A percentile compares a stretch with the other conserved stretches of the same genome.
Evolutionary conservation across 1,140 invertebrate genomes (phyloP).

Genomic region (Agrilus planipennis): DNA sequence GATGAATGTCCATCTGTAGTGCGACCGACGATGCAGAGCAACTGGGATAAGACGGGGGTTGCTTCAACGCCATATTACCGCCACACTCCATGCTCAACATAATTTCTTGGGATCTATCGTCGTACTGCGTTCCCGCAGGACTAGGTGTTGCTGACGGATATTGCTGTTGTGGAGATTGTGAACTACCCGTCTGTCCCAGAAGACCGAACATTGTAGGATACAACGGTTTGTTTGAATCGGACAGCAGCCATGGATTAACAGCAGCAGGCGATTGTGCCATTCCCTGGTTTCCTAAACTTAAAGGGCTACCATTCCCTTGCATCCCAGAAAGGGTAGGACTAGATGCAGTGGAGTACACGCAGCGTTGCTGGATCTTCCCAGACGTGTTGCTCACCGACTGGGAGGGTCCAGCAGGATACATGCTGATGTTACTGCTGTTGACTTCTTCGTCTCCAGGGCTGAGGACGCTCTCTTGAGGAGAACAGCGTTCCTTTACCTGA

Average conservation of each 20-base stretch:
- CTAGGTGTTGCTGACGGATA: constrained; percentile 42
- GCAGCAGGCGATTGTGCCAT: constrained; percentile 30
- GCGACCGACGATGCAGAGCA: constrained; percentile 25
- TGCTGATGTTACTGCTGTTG: constrained; percentile 51
- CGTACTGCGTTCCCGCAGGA: constrained; percentile 39
- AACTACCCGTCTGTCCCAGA: constrained; percentile 33
- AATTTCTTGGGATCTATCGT: constrained; percentile 43
- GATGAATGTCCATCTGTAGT: constrained; percentile 31
- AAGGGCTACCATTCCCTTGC: constrained; percentile 22
- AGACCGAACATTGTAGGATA: constrained; percentile 42
- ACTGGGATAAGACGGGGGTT: constrained; percentile 38
- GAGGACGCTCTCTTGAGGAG: constrained; percentile 36
- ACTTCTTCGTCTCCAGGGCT: constrained; percentile 57
- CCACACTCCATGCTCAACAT: constrained; percentile 47
- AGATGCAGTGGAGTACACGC: constrained; percentile 24
- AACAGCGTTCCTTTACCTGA: constrained; percentile 30
- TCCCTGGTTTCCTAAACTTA: constrained; percentile 18
- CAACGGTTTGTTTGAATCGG: constrained; percentile 40
- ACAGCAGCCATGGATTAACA: constrained; percentile 37
- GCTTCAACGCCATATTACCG: constrained; percentile 33
- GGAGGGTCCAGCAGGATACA: constrained; percentile 39
- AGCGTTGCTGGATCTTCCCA: constrained; percentile 30
- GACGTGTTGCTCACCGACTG: constrained; percentile 37
- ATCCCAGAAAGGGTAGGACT: constrained; percentile 25
- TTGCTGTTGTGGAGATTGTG: constrained; percentile 34